Conservation (phyloP, 2,888 invertebrate genomes). For the Xestia ashworthii region DNA sequence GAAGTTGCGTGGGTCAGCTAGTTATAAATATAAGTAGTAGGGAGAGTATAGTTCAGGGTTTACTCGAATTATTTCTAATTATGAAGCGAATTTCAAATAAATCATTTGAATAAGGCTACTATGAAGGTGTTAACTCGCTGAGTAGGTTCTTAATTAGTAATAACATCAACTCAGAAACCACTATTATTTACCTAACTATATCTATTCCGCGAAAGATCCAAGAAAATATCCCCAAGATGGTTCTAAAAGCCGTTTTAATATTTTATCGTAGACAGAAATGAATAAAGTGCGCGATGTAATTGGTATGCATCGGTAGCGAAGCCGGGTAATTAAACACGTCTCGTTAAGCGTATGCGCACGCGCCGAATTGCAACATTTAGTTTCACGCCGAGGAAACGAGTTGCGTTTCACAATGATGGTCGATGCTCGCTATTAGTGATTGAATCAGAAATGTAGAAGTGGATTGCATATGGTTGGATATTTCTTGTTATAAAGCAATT, state of each 20-base stretch:
- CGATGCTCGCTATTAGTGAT: constrained; percentile 57
- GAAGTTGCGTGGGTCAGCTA: too few species aligned
- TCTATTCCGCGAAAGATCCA: neutral
- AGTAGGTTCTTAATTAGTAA: neutral
- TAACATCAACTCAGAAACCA: neutral
- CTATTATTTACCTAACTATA: neutral
- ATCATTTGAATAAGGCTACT: neutral
- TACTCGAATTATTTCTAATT: neutral
- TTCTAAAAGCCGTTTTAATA: constrained; percentile 29
- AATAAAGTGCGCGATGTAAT: constrained; percentile 60
- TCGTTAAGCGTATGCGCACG: constrained; percentile 77
- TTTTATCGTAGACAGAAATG: constrained; percentile 51
- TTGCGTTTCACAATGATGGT: constrained; percentile 61
- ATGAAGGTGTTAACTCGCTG: neutral
- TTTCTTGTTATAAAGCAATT: constrained; percentile 11
- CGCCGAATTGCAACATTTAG: constrained; percentile 74
- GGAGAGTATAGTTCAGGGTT: too few species aligned
- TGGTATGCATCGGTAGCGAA: constrained; percentile 68
- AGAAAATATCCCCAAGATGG: constrained; percentile 32
- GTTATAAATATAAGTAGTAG: too few species aligned
- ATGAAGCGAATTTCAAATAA: neutral
- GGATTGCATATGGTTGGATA: constrained; percentile 22
- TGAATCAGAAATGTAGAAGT: constrained; percentile 33
- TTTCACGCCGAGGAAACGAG: constrained; percentile 64
- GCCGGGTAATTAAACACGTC: constrained; percentile 75